phyloP scores from a whole-genome alignment of 2,797 vertebrate species.

The Odontamblyopus rebecca region DNA sequence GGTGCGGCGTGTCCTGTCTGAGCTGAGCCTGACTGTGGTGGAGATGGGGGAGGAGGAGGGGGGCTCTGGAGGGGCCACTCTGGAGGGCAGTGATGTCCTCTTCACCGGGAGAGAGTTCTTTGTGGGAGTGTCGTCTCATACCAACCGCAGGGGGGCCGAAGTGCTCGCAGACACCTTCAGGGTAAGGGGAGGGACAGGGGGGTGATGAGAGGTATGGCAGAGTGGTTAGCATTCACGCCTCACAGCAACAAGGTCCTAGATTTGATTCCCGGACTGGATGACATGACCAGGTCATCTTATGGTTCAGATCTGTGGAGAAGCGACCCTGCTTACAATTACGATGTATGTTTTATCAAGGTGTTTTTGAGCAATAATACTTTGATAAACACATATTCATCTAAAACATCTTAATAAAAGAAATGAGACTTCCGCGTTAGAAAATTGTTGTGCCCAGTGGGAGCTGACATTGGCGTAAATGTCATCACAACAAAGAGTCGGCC shows the following conservation, averaged over 20 bases:
- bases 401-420: too few relatives aligned
- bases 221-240: background rate
- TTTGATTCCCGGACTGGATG: background rate
- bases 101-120: constrained; percentile 93
- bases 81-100: constrained; percentile 90
- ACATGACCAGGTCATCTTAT: background rate
- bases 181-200: constrained; percentile 66
- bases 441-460: too few relatives aligned
- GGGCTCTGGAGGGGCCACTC: constrained; percentile 78
- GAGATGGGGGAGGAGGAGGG: constrained; percentile 80
- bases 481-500: too few relatives aligned
- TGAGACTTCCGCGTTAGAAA: too few relatives aligned
- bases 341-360: too few relatives aligned
- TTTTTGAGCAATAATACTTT: too few relatives aligned
- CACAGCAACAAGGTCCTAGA: background rate
- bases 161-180: constrained; percentile 88
- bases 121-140: constrained; percentile 89
- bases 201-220: background rate
- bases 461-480: too few relatives aligned
- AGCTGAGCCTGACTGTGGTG: constrained; percentile 84
- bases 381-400: too few relatives aligned
- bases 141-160: constrained; percentile 88
- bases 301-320: too few relatives aligned
- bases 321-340: too few relatives aligned
- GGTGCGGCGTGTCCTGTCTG: constrained; percentile 82